Evolutionary conservation across 2,888 invertebrate species (phyloP), one percentile per base, ranked within the genome.

Genomic region (Synanthedon myopaeformis): DNA sequence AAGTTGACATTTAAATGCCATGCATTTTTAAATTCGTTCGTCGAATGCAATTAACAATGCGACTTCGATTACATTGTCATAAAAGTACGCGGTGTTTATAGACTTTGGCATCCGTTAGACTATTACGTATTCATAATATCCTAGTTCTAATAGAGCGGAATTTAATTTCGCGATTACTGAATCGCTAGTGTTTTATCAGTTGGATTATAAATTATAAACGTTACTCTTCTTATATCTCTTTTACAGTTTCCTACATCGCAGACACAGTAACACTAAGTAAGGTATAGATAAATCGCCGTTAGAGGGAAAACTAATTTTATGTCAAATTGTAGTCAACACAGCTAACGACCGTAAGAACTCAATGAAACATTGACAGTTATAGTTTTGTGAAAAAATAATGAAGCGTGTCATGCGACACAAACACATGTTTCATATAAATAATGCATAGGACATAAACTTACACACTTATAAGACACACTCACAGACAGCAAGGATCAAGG

Each of bases 1-100:
- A 70, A 68, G 74, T 74, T 87, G 86, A 80, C 85, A 86, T 87
- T 86, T 87, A 87, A 87, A 87, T 86, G 86, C 85, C 87, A 86
- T 82, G 78, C 80, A 76, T 85, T 87, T 86, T 86, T 85, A 84
- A 81, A 85, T 79, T 80, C 82, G 79, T 77, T 67, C 79, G 72
- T 74, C 78, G 76, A 75, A 78, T 71, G 77, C 76, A 86, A 85
- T 86, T 84, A 85, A 81, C 77, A 79, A 80, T 81, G 78, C 72
- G 70, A 76, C 71, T 79, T 79, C 82, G 79, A 80, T 83, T 79
- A 82, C 81, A 81, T 80, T 80, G 81, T 84, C 81, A 80, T 82
- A 81, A 79, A 78, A 67, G 72, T 69, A 64, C 35, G 64, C 70
- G 65, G 66, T 70, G 69, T 72, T 66, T 73, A 72, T 71, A 63